phyloP scores from a whole-genome alignment of 2,888 invertebrate genomes.

The Leptinotarsa haldemani region DNA sequence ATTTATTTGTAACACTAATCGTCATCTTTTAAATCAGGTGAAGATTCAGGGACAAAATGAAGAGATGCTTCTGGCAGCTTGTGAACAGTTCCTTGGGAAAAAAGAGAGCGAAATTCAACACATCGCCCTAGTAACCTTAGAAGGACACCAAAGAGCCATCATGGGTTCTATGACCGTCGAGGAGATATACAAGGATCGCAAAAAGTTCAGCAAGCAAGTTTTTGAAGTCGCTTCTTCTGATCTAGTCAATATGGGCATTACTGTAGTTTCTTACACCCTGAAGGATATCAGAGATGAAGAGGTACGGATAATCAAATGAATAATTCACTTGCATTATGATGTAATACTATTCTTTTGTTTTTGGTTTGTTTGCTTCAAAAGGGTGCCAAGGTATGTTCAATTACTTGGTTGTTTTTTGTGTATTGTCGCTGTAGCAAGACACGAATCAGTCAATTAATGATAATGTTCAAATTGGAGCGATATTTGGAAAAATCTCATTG shows the following conservation, averaged over 20 bases:
- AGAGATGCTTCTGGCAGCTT: constrained; percentile 90
- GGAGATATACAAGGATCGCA: constrained; percentile 95
- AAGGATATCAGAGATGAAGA: constrained; percentile 96
- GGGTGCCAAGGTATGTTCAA: constrained; percentile 74
- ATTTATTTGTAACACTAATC: no score
- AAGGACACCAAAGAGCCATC: constrained; percentile 92
- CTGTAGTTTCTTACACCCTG: constrained; percentile 93
- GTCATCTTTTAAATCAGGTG: constrained; percentile 68
- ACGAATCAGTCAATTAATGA: constrained; percentile 16
- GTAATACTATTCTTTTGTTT: constrained; percentile 47
- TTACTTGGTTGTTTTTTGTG: constrained; percentile 48
- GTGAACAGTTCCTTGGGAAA: constrained; percentile 94
- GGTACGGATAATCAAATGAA: constrained; percentile 68
- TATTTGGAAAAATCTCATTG: neutral
- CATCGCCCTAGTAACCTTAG: constrained; percentile 90
- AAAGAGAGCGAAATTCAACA: constrained; percentile 88
- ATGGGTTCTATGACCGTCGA: constrained; percentile 98
- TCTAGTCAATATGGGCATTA: constrained; percentile 96
- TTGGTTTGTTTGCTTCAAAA: constrained; percentile 65
- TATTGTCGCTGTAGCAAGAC: constrained; percentile 36
- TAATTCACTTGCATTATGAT: constrained; percentile 5
- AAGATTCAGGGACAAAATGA: constrained; percentile 91
- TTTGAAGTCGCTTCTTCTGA: constrained; percentile 96
- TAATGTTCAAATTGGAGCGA: neutral
- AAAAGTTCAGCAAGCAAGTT: constrained; percentile 94